A percentile compares a stretch with the other conserved stretches of the same genome.
These are phyloP conservation scores for Fregetta grallaria DNA, from an alignment of 2,113 vertebrate species.

Conservation along the genomic window DNA sequence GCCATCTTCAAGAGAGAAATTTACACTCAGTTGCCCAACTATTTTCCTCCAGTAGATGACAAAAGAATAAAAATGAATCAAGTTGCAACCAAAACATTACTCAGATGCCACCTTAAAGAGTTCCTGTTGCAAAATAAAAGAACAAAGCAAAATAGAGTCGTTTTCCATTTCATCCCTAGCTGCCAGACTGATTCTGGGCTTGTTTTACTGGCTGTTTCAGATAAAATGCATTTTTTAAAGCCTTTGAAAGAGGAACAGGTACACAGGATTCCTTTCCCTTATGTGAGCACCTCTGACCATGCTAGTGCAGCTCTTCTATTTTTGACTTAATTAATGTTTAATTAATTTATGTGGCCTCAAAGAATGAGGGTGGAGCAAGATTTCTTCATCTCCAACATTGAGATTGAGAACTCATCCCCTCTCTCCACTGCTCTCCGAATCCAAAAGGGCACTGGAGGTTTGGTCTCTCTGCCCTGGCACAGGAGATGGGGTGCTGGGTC, in stretches of 20 bases:
- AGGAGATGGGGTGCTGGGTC: not conserved
- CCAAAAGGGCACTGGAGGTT: not conserved
- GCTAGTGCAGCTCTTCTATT: not conserved
- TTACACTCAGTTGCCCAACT: not conserved
- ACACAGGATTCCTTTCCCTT: not conserved
- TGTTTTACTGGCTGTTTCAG: not conserved
- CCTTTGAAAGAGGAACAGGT: not conserved
- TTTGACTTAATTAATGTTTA: not conserved
- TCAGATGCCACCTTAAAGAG: not conserved
- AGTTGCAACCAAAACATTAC: not conserved
- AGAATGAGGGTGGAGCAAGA: not conserved
- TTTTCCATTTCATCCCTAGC: not conserved
- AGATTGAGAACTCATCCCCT: not conserved
- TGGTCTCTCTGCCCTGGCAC: not conserved
- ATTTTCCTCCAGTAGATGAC: not conserved
- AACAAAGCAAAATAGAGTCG: not conserved
- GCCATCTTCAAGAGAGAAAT: not conserved
- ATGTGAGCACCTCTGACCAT: not conserved
- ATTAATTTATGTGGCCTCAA: not conserved
- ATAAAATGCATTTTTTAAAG: not conserved
- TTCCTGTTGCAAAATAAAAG: not conserved
- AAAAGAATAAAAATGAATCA: not conserved
- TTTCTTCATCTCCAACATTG: not conserved
- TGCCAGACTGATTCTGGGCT: not conserved
- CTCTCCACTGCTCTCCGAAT: not conserved